phyloP scores from a whole-genome alignment of 2,888 invertebrate species.

The Harpagoxenus sublaevis region DNA sequence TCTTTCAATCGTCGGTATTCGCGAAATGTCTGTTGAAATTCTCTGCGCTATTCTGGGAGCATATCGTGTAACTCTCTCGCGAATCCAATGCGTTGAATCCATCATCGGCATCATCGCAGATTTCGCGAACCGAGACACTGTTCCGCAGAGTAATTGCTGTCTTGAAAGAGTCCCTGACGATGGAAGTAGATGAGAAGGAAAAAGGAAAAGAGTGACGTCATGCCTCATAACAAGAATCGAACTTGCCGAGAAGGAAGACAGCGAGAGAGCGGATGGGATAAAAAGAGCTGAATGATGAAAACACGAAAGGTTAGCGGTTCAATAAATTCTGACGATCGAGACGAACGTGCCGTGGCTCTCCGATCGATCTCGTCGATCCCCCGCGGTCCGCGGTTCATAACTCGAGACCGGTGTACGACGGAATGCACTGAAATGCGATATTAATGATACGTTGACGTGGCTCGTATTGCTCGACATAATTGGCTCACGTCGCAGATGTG shows the following conservation, averaged over 20 bases:
- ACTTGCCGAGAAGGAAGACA: conserved; percentile 14
- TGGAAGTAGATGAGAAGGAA: conserved; percentile 29
- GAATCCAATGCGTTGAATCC: conserved; percentile 51
- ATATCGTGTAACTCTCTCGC: conserved; percentile 51
- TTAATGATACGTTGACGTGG: conserved; percentile 66
- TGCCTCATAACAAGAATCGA: conserved; percentile 41
- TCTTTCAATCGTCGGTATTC: background rate
- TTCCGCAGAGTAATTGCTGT: conserved; percentile 69
- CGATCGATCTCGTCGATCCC: conserved; percentile 61
- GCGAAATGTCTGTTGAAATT: background rate
- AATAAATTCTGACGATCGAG: conserved; percentile 73
- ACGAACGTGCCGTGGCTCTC: conserved; percentile 39
- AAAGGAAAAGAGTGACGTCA: conserved; percentile 25
- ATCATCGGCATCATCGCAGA: conserved; percentile 5
- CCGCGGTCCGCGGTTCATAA: conserved; percentile 27
- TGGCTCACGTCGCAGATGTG: conserved; percentile 58
- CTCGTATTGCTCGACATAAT: conserved; percentile 59
- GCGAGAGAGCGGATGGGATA: background rate
- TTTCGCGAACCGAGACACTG: conserved; percentile 43
- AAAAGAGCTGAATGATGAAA: conserved; percentile 61
- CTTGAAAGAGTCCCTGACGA: conserved; percentile 53
- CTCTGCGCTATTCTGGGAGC: background rate
- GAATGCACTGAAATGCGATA: conserved; percentile 63
- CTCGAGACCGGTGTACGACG: conserved; percentile 27
- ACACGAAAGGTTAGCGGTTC: conserved; percentile 77